These are phyloP conservation scores for Himalopsyche japonica DNA, from an alignment of 2,888 invertebrate species.

Conservation along the genomic window DNA sequence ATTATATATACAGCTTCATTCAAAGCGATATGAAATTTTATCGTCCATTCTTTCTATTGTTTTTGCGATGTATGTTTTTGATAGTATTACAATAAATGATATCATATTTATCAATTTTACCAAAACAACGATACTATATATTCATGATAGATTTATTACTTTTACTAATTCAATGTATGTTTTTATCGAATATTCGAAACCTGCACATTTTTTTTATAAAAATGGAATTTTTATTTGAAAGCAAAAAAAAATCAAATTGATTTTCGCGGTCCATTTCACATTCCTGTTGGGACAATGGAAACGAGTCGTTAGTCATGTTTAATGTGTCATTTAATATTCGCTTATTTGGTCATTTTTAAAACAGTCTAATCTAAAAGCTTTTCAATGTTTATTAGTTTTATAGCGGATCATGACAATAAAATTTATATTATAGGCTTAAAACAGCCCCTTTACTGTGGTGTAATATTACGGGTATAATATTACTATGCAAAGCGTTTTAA, in stretches of 20 bases:
- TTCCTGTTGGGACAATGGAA: not conserved
- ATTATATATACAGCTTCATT: too few relatives aligned
- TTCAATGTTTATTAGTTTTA: not conserved
- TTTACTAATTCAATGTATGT: too few relatives aligned
- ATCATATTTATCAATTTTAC: too few relatives aligned
- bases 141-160: too few relatives aligned
- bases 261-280: not conserved
- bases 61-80: too few relatives aligned
- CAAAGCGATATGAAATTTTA: too few relatives aligned
- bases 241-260: not conserved
- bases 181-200: too few relatives aligned
- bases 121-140: too few relatives aligned
- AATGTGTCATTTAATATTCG: constrained; percentile 1
- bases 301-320: not conserved
- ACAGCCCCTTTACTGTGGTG: not conserved
- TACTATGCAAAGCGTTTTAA: not conserved
- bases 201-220: too few relatives aligned
- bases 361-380: not conserved
- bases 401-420: not conserved
- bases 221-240: not conserved
- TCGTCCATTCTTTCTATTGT: too few relatives aligned
- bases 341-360: not conserved
- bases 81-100: too few relatives aligned
- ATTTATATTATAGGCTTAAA: not conserved
- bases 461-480: not conserved